These are phyloP conservation scores for Leucophora obtusa DNA, from an alignment of 2,888 invertebrate genomes.

Conservation along the genomic window DNA sequence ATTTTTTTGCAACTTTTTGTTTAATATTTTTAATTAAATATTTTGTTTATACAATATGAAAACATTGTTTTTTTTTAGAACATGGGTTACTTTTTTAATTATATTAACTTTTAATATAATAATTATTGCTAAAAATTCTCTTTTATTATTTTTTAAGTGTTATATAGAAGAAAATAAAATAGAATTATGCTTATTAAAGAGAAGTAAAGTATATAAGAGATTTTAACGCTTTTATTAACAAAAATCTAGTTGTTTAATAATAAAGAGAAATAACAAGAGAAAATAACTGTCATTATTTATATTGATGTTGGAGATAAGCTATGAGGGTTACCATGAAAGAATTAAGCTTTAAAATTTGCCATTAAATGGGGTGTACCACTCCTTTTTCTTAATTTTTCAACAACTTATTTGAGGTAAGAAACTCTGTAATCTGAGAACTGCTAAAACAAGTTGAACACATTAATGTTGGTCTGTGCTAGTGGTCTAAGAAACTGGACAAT, in stretches of 20 bases:
- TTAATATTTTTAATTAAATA: constrained; percentile 29
- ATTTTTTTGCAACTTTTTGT: constrained; percentile 19
- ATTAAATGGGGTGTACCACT: no score
- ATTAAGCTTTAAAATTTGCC: no score
- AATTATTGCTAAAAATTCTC: constrained; percentile 47
- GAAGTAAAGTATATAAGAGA: constrained; percentile 4
- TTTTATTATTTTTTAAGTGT: constrained; percentile 1
- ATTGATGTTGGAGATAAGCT: neutral
- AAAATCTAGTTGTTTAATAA: neutral
- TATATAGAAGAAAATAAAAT: constrained; percentile 16
- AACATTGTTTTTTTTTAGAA: constrained; percentile 56
- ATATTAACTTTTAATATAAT: constrained; percentile 42
- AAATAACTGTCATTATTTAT: constrained; percentile 18
- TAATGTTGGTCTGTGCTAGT: neutral
- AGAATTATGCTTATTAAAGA: constrained; percentile 9
- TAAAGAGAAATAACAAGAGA: constrained; percentile 6
- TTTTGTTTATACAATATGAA: constrained; percentile 53
- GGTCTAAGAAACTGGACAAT: neutral
- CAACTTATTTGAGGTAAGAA: neutral
- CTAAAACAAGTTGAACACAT: neutral
- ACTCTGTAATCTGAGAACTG: neutral
- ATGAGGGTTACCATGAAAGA: neutral
- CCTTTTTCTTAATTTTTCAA: no score
- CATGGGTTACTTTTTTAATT: constrained; percentile 48
- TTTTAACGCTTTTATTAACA: neutral